phyloP scores from a whole-genome alignment of 2,888 invertebrate genomes.

The Theretra japonica region DNA sequence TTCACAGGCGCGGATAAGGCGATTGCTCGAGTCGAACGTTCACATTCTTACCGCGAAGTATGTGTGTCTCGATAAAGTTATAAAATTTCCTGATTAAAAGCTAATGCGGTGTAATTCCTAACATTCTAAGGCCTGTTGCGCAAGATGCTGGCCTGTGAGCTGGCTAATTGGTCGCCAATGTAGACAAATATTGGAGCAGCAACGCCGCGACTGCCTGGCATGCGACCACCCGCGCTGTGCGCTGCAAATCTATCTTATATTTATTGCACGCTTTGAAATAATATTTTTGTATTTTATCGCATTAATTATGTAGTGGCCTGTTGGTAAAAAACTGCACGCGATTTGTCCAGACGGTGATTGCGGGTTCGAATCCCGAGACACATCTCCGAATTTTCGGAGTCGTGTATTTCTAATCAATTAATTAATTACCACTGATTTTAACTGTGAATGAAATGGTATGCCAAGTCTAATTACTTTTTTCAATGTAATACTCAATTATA shows the following conservation, averaged over 20 bases:
- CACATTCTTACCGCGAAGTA: constrained; percentile 14
- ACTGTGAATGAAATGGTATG: too few species aligned
- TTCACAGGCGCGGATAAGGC: constrained; percentile 2
- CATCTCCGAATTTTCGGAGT: too few species aligned
- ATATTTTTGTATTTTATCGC: too few species aligned
- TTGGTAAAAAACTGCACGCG: too few species aligned
- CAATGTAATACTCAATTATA: too few species aligned
- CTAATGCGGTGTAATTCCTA: constrained; percentile 10
- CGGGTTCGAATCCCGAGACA: too few species aligned
- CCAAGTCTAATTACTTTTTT: too few species aligned
- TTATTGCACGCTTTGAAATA: neutral
- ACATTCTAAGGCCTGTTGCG: neutral
- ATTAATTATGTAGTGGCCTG: too few species aligned
- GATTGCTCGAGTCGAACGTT: constrained; percentile 1
- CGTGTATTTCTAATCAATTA: too few species aligned
- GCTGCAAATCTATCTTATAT: neutral
- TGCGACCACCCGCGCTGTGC: constrained; percentile 1
- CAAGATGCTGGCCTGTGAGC: neutral
- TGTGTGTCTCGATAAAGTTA: constrained; percentile 20
- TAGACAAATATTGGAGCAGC: constrained; percentile 7
- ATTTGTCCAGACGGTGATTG: too few species aligned
- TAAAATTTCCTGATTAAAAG: constrained; percentile 19
- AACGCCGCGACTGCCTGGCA: neutral
- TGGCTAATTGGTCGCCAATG: constrained; percentile 17
- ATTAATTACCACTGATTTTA: too few species aligned